Evolutionary conservation across 2,888 invertebrate genomes (phyloP).

Genomic region (Clunio marinus): DNA sequence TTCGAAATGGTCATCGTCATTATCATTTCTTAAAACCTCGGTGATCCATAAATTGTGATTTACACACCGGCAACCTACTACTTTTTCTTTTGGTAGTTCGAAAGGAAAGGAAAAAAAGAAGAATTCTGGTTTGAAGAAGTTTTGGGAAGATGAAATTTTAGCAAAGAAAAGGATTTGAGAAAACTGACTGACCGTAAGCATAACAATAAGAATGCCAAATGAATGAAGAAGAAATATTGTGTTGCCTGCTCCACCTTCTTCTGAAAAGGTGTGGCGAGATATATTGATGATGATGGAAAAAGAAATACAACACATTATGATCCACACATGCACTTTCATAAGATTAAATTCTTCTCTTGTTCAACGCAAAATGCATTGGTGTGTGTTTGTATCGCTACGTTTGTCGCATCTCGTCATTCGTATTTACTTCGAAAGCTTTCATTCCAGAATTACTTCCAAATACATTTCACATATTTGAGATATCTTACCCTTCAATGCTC

Average conservation of each 20-base stretch:
- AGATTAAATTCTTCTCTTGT: slow-evolving; percentile 8
- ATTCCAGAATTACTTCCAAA: too few relatives aligned
- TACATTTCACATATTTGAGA: too few relatives aligned
- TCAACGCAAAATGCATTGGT: neutral
- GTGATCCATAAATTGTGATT: too few relatives aligned
- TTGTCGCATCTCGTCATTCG: too few relatives aligned
- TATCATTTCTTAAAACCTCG: too few relatives aligned
- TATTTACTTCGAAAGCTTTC: too few relatives aligned
- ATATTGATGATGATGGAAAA: slow-evolving; percentile 20
- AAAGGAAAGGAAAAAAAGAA: too few relatives aligned
- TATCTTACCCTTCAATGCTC: neutral
- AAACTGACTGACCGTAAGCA: neutral
- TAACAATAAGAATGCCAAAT: neutral
- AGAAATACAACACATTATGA: neutral
- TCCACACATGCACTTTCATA: slow-evolving; percentile 15
- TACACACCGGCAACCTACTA: too few relatives aligned
- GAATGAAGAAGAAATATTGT: neutral
- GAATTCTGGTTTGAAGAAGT: too few relatives aligned
- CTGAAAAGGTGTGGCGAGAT: slow-evolving; percentile 27
- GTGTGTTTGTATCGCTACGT: too few relatives aligned
- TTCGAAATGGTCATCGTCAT: neutral
- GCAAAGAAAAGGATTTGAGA: slow-evolving; percentile 2
- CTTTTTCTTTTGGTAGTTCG: too few relatives aligned
- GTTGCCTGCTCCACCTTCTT: slow-evolving; percentile 11
- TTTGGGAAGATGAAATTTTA: too few relatives aligned